phyloP scores from a whole-genome alignment of 2,113 vertebrate genomes.

The Megalops atlanticus region DNA sequence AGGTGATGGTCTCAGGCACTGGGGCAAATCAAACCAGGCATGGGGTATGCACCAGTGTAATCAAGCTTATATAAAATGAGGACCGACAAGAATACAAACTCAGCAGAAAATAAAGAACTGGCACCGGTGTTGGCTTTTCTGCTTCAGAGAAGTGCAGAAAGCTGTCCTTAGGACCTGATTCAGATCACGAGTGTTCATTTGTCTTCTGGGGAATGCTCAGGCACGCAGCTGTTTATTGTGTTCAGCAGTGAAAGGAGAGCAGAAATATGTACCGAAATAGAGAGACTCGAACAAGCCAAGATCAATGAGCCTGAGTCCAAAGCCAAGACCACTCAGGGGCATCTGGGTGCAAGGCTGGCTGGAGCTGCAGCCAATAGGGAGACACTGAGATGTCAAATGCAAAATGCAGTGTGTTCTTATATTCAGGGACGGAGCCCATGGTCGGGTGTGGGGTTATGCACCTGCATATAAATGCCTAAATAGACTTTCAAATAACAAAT shows the following conservation, averaged over 20 bases:
- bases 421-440: too few species aligned
- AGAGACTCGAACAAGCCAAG: neutral
- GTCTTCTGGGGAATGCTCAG: neutral
- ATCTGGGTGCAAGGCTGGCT: neutral
- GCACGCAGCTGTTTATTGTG: neutral
- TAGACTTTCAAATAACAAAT: too few species aligned
- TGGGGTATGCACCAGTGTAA: neutral
- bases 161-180: neutral
- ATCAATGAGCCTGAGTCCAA: neutral
- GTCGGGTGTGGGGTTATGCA: too few species aligned
- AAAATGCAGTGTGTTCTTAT: too few species aligned
- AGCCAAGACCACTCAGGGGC: neutral
- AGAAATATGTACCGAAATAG: neutral
- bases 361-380: neutral
- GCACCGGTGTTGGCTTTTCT: neutral
- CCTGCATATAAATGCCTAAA: too few species aligned
- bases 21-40: too few species aligned
- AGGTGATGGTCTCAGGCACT: too few species aligned
- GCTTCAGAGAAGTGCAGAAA: neutral
- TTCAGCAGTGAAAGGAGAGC: neutral
- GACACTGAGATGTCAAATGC: neutral
- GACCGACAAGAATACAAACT: neutral
- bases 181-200: neutral
- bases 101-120: neutral
- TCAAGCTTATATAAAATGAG: neutral